phyloP scores from a whole-genome alignment of 2,888 invertebrate genomes.

The Mythimna pallens region DNA sequence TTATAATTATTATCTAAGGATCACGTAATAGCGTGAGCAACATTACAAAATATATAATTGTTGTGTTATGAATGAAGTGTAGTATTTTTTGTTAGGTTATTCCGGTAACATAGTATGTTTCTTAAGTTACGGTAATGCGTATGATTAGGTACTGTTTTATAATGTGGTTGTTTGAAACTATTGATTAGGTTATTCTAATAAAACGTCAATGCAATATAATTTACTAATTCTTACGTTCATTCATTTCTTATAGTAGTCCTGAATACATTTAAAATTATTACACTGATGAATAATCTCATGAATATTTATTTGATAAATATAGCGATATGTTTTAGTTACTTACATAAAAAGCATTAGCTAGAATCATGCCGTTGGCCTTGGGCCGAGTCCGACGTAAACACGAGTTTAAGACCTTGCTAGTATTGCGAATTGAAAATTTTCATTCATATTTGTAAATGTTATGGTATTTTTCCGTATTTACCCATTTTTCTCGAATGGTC shows the following conservation, averaged over 20 bases:
- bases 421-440: constrained; percentile 51
- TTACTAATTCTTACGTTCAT: constrained; percentile 27
- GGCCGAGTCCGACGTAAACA: constrained; percentile 72
- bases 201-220: constrained; percentile 9
- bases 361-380: constrained; percentile 81
- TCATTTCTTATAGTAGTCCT: constrained; percentile 23
- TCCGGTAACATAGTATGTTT: neutral
- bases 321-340: constrained; percentile 65
- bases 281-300: constrained; percentile 23
- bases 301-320: constrained; percentile 40
- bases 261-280: constrained; percentile 24
- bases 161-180: neutral
- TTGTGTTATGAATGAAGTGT: constrained; percentile 25
- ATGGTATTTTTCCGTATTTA: constrained; percentile 21
- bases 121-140: neutral
- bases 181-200: constrained; percentile 8
- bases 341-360: constrained; percentile 72
- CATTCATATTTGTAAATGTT: constrained; percentile 44
- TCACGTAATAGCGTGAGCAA: constrained; percentile 26
- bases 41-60: constrained; percentile 19
- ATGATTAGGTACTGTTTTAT: neutral
- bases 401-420: constrained; percentile 50
- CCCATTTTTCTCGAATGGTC: neutral
- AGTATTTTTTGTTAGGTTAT: neutral
- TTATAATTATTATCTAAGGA: constrained; percentile 34